A percentile compares a stretch with the other conserved stretches of the same genome.
Conservation (phyloP, 2,113 vertebrate species). For the Psittacus erithacus region DNA sequence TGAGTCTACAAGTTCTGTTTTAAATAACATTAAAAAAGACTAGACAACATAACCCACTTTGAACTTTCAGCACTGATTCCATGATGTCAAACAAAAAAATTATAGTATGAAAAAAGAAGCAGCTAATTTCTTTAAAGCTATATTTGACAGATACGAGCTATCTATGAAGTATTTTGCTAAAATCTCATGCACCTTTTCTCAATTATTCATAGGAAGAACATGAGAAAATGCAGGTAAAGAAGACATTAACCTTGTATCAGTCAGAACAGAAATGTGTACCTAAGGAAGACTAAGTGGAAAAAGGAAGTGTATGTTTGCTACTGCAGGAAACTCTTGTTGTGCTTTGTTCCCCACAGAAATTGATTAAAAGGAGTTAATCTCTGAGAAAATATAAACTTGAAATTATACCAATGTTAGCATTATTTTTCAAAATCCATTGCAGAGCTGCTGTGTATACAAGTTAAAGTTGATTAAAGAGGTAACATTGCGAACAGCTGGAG, state of each 20-base stretch:
- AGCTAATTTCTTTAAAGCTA: neutral
- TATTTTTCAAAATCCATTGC: neutral
- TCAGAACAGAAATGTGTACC: neutral
- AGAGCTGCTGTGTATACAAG: neutral
- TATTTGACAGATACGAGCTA: neutral
- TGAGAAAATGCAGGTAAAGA: neutral
- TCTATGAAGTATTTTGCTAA: neutral
- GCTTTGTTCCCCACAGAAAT: neutral
- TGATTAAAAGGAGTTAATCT: neutral
- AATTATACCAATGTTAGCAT: neutral
- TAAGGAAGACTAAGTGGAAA: neutral
- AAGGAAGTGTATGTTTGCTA: neutral
- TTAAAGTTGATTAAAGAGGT: neutral
- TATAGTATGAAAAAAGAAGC: neutral
- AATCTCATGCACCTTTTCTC: neutral
- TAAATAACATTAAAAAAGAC: neutral
- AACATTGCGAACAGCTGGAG: neutral
- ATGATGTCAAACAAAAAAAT: neutral
- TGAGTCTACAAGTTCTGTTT: neutral
- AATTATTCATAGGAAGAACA: neutral
- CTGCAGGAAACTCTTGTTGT: neutral
- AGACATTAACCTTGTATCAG: neutral
- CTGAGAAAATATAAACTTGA: neutral
- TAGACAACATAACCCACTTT: neutral
- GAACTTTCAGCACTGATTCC: neutral